A percentile compares a stretch with the other conserved stretches of the same genome.
Evolutionary conservation across 2,113 vertebrate genomes (phyloP).

Genomic region (Vimba vimba): DNA sequence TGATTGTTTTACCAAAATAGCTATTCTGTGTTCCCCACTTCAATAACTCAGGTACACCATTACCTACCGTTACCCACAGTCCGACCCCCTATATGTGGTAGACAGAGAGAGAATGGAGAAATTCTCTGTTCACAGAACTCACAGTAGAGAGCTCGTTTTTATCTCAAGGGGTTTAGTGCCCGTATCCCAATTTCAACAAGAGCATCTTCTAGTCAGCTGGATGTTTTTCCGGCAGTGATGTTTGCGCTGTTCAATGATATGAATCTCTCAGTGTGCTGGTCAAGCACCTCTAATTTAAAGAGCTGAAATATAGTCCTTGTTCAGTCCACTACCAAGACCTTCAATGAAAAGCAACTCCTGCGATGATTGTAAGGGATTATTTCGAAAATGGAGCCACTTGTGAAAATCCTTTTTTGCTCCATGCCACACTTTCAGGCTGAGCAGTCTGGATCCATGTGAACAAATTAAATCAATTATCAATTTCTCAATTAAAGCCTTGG

Average conservation of each 20-base stretch:
- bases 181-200: constrained; percentile 30
- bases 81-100: not conserved
- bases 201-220: constrained; percentile 13
- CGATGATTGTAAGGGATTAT: constrained; percentile 56
- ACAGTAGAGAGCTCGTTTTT: constrained; percentile 43
- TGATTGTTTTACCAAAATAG: not conserved
- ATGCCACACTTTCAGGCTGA: constrained; percentile 28
- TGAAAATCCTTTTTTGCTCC: constrained; percentile 51
- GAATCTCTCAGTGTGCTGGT: constrained; percentile 49
- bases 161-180: constrained; percentile 48
- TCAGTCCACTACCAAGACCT: constrained; percentile 30
- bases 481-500: constrained; percentile 48
- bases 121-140: constrained; percentile 45
- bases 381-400: constrained; percentile 57
- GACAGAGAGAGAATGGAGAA: constrained; percentile 24
- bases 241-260: constrained; percentile 23
- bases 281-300: constrained; percentile 46
- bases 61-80: not conserved
- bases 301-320: constrained; percentile 40
- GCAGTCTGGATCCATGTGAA: constrained; percentile 4
- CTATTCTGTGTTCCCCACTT: not conserved
- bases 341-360: constrained; percentile 30
- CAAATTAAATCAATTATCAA: constrained; percentile 61
- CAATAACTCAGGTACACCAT: not conserved
- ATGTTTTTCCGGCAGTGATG: constrained; percentile 35